Conservation (phyloP, 2,888 invertebrate species). For the Athalia rosae region DNA sequence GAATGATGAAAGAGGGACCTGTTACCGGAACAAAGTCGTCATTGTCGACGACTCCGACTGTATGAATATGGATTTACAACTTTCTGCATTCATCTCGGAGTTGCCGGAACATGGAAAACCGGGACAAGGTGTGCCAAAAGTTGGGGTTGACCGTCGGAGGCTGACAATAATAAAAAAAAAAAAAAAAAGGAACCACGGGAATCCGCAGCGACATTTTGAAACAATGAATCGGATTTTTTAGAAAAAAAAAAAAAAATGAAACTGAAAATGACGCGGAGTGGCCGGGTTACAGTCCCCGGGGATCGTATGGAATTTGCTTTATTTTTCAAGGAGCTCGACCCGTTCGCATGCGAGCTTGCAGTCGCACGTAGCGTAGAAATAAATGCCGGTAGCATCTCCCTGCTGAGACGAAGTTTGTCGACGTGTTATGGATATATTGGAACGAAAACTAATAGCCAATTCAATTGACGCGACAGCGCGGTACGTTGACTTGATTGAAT, state of each 20-base stretch:
- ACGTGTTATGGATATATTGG: conserved; percentile 39
- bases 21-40: conserved; percentile 34
- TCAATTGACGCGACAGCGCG: conserved; percentile 15
- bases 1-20: conserved; percentile 21
- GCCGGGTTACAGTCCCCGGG: background rate
- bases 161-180: no score
- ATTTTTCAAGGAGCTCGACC: conserved; percentile 9
- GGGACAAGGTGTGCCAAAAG: no score
- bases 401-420: conserved; percentile 2
- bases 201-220: background rate
- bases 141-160: no score
- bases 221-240: background rate
- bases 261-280: conserved; percentile 13
- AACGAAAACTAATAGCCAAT: conserved; percentile 39
- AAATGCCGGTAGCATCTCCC: no score
- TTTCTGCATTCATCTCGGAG: background rate
- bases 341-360: background rate
- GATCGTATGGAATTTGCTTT: conserved; percentile 11
- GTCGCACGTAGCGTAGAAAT: no score
- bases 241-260: background rate
- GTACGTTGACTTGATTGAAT: conserved; percentile 31
- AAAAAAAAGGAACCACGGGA: no score
- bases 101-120: background rate
- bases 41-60: background rate
- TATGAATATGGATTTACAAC: background rate